Evolutionary conservation across 2,888 invertebrate species (phyloP).

Genomic region (Ichneumoninae sp.): DNA sequence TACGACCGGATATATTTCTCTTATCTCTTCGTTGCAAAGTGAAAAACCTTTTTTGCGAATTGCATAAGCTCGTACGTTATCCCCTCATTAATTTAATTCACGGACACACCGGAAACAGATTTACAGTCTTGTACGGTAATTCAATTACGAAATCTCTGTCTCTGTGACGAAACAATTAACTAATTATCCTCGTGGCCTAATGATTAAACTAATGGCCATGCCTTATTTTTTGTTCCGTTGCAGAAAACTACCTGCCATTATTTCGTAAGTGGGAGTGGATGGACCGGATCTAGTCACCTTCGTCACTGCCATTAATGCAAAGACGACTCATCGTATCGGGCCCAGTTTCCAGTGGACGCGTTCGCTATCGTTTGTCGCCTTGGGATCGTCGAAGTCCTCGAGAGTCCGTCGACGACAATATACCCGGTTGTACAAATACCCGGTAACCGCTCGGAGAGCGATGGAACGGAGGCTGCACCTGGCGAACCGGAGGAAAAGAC

Average conservation of each 20-base stretch:
- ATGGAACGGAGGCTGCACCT: constrained; percentile 66
- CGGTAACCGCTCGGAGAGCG: constrained; percentile 52
- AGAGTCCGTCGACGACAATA: constrained; percentile 34
- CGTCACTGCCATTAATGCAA: not conserved
- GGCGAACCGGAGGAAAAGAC: constrained; percentile 61
- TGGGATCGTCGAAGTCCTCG: constrained; percentile 25
- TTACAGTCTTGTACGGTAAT: not conserved
- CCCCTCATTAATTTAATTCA: not conserved
- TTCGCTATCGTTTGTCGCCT: constrained; percentile 10
- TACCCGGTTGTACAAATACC: constrained; percentile 16
- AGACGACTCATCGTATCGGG: not conserved
- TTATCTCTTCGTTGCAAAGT: not conserved
- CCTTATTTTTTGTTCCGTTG: constrained; percentile 24
- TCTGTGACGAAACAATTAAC: not conserved
- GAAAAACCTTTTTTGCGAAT: constrained; percentile 37
- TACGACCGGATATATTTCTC: constrained; percentile 5
- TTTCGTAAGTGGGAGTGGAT: constrained; percentile 19
- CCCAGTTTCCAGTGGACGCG: not conserved
- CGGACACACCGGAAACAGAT: not conserved
- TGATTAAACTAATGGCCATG: not conserved
- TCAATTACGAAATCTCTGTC: not conserved
- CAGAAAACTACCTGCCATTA: constrained; percentile 42
- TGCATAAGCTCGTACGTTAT: constrained; percentile 8
- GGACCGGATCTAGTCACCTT: constrained; percentile 51
- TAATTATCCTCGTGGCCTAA: not conserved